Base-by-base conservation (phyloP, 2,113 vertebrate species). In the Anarhynchus alexandrinus region DNA sequence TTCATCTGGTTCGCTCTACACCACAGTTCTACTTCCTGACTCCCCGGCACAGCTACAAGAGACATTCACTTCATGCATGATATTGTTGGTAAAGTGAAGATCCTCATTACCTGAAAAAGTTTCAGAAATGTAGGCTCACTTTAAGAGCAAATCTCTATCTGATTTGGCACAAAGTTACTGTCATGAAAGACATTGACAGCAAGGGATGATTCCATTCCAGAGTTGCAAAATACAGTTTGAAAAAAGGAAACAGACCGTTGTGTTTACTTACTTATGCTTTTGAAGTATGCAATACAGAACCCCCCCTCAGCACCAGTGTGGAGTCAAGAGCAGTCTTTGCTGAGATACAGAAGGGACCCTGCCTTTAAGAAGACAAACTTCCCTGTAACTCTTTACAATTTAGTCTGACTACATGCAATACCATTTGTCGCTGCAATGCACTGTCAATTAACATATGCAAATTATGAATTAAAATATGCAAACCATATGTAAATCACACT, bases 371-470 rank as follows among this genome's bases (percentile, higher is more conserved):
- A 78, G 43, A 49, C 61, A 90, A 94, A 95, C 90, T 96, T 87
- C 66, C 57, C 45, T 45, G n/a, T 38, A 93, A 79, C 25, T 94
- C 92, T 58, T 79, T 54, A 70, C 47, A 90, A 49, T 38, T 90
- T 32, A 69, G 66, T 54, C 73, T 71, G 47, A 54, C 83, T 87
- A 40, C 27, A 32, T 20, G 45, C 54, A 67, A 82, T 45, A 76
- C 45, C 66, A 71, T 82, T 95, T 91, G 82, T n/a, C 4, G 8
- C 84, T 49, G 81, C 40, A 34, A 82, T 49, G 52, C 36, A 5
- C 32, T 93, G 82, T 26, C 78, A 91, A 96, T 97, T 97, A 96
- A 62, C 87, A 85, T 85, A 97, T 94, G 91, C 38, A 97, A 95
- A 95, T 84, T 6, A 5, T 5, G 36, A n/a, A 58, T 59, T 91